Percentiles rank a stretch among this genome's conserved stretches.
Evolutionary conservation across 2,888 invertebrate genomes (phyloP).

Genomic region (Exephanes ischioxanthus): DNA sequence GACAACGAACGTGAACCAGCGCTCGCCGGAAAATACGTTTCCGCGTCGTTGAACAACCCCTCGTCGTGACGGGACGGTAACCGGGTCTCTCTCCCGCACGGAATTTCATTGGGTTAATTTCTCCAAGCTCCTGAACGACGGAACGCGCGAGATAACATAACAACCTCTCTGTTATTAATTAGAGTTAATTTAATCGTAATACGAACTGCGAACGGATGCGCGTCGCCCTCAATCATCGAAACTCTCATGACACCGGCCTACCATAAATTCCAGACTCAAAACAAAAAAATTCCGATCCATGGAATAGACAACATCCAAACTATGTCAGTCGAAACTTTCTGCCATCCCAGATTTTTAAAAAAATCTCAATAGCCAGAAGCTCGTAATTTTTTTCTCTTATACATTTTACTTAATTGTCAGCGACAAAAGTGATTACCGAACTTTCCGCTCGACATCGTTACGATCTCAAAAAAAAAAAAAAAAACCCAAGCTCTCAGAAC

Average conservation of each 20-base stretch:
- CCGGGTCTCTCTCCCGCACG: background rate
- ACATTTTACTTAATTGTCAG: background rate
- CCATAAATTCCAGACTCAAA: background rate
- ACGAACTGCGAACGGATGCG: background rate
- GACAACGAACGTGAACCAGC: constrained; percentile 28
- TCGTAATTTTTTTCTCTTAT: background rate
- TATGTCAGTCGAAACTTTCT: background rate
- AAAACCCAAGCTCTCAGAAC: too few species aligned
- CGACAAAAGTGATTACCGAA: background rate
- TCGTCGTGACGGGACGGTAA: constrained; percentile 31
- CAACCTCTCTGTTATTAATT: constrained; percentile 3
- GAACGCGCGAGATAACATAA: background rate
- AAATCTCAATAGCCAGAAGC: background rate
- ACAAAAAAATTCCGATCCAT: background rate
- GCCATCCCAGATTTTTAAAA: background rate
- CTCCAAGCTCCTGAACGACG: constrained; percentile 19
- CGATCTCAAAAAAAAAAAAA: too few species aligned
- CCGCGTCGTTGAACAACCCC: constrained; percentile 41
- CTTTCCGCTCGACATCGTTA: too few species aligned
- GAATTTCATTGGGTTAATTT: constrained; percentile 50
- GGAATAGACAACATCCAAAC: background rate
- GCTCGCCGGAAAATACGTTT: constrained; percentile 53
- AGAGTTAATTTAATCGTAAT: background rate
- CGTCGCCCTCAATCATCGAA: background rate
- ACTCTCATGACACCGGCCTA: background rate